These are phyloP conservation scores for Rhopalosiphum nymphaeae DNA, from an alignment of 2,888 invertebrate species.

Conservation along the genomic window DNA sequence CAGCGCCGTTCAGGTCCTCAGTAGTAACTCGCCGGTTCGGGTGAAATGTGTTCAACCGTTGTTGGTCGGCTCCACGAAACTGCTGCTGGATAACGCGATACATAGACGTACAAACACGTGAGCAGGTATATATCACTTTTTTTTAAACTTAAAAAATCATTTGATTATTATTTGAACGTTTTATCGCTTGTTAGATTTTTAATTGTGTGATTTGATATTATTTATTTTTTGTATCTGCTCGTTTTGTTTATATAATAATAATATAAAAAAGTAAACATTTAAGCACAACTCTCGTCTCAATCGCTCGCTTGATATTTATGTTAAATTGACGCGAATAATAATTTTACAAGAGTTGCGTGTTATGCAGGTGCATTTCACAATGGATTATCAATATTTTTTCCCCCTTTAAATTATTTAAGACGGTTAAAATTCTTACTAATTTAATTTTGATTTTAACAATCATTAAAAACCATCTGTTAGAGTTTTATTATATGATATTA, in stretches of 20 bases:
- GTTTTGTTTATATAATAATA: neutral
- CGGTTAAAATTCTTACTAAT: neutral
- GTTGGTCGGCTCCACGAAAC: conserved; percentile 20
- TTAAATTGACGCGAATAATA: neutral
- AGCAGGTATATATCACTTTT: neutral
- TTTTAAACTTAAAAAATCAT: neutral
- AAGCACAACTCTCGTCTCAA: neutral
- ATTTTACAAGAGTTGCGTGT: neutral
- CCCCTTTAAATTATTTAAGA: neutral
- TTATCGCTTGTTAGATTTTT: neutral
- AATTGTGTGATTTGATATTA: neutral
- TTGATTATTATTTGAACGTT: neutral
- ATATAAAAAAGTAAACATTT: neutral
- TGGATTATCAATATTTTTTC: neutral
- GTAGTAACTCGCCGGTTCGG: conserved; percentile 59
- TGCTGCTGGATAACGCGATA: conserved; percentile 16
- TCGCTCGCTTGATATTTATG: neutral
- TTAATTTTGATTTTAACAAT: neutral
- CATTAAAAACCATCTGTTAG: neutral
- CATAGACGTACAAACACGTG: neutral
- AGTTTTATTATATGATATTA: neutral
- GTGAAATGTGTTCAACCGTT: conserved; percentile 56
- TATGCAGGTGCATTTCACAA: neutral
- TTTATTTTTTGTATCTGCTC: neutral
- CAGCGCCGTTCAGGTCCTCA: conserved; percentile 23